Conservation (phyloP, 2,797 vertebrate species). For the Paratrypauchen microcephalus region DNA sequence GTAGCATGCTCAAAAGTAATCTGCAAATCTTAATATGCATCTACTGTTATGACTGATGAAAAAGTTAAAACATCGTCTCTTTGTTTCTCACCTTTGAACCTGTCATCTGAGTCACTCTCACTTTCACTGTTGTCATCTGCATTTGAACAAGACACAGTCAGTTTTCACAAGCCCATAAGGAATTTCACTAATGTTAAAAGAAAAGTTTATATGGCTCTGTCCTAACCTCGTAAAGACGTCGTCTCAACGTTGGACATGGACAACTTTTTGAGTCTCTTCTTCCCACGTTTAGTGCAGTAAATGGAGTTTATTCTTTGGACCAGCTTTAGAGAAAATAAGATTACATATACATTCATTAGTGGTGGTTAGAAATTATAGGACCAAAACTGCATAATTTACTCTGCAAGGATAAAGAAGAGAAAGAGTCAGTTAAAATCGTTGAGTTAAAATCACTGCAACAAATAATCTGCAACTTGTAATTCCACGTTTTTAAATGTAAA, state of each 20-base stretch:
- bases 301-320: conserved; percentile 99
- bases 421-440: too few species aligned
- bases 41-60: conserved; percentile 8
- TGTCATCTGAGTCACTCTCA: conserved; percentile 99
- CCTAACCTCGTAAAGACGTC: conserved; percentile 89
- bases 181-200: conserved; percentile 46
- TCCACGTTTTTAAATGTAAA: conserved; percentile 14
- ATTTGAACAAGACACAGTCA: conserved; percentile 65
- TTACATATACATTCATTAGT: conserved; percentile 37
- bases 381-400: conserved; percentile 31
- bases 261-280: conserved; percentile 96
- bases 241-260: conserved; percentile 94
- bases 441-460: conserved; percentile 7
- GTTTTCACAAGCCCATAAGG: conserved; percentile 48
- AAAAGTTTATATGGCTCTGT: conserved; percentile 33
- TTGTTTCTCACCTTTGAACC: conserved; percentile 98
- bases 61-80: neutral
- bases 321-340: conserved; percentile 78
- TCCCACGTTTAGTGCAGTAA: conserved; percentile 97
- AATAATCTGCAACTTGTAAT: conserved; percentile 35
- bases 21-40: neutral
- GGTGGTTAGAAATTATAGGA: neutral
- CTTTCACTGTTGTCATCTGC: conserved; percentile 99
- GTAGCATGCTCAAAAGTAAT: too few species aligned
- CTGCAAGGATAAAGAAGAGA: conserved; percentile 31